Evolutionary conservation across 2,888 invertebrate genomes (phyloP).

Genomic region (Rhodophaea formosa): DNA sequence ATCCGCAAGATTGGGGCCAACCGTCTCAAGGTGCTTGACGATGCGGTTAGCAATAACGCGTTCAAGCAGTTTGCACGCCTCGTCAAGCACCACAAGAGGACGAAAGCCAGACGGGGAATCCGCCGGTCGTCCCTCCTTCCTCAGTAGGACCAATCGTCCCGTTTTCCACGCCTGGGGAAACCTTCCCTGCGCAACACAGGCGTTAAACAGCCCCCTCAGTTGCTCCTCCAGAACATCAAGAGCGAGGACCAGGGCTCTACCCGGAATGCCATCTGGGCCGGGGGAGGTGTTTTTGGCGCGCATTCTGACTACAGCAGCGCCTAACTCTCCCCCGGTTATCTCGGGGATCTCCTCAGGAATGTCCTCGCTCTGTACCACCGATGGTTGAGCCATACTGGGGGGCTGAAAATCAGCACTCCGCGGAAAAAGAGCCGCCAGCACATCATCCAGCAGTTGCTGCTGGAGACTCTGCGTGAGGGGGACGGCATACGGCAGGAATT

Average conservation of each 20-base stretch:
- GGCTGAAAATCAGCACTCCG: too few species aligned
- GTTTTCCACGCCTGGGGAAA: background rate
- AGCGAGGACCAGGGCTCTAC: background rate
- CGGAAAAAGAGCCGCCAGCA: too few species aligned
- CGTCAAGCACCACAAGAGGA: slow-evolving; percentile 20
- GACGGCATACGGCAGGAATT: too few species aligned
- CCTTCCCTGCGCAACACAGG: background rate
- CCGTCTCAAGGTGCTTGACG: background rate
- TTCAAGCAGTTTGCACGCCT: slow-evolving; percentile 21
- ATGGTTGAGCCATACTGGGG: too few species aligned
- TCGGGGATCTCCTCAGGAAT: background rate
- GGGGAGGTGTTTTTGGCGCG: background rate
- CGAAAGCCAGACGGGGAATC: background rate
- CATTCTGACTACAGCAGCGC: background rate
- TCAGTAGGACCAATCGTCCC: background rate
- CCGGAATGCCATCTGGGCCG: background rate
- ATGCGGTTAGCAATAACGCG: slow-evolving; percentile 18
- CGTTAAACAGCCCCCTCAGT: background rate
- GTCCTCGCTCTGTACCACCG: background rate
- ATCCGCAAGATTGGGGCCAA: slow-evolving; percentile 10
- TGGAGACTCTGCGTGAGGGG: too few species aligned
- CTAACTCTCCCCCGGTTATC: background rate
- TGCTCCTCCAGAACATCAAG: background rate
- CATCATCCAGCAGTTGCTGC: too few species aligned
- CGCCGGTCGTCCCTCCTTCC: background rate